Conservation (phyloP, 2,888 invertebrate species). For the Caenorhabditis japonica region DNA sequence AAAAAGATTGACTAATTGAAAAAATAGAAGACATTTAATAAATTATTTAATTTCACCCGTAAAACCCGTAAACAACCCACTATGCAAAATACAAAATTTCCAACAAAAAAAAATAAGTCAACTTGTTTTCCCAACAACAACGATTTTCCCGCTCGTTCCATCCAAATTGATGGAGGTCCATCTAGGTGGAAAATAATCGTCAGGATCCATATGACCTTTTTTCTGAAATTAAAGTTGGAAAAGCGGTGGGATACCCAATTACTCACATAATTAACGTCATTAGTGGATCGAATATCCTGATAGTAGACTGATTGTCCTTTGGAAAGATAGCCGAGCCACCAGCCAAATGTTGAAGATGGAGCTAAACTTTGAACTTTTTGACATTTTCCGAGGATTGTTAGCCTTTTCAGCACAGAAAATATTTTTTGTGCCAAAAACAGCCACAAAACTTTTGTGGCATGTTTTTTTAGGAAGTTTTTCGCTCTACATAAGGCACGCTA, state of each 20-base stretch:
- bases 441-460: too few relatives aligned
- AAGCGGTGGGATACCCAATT: not conserved
- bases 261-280: conserved; percentile 42
- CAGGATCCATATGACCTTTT: conserved; percentile 16
- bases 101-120: too few relatives aligned
- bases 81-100: too few relatives aligned
- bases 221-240: conserved; percentile 8
- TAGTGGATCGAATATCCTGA: conserved; percentile 38
- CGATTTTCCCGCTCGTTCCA: not conserved
- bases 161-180: conserved; percentile 29
- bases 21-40: too few relatives aligned
- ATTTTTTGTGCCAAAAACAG: too few relatives aligned
- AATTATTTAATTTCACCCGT: too few relatives aligned
- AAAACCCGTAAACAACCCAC: too few relatives aligned
- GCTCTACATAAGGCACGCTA: too few relatives aligned
- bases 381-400: too few relatives aligned
- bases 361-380: conserved; percentile 8
- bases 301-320: conserved; percentile 35
- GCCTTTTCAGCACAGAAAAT: too few relatives aligned
- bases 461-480: too few relatives aligned
- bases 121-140: not conserved
- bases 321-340: conserved; percentile 44
- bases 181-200: conserved; percentile 16
- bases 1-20: too few relatives aligned
- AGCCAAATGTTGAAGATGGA: conserved; percentile 42